phyloP scores from a whole-genome alignment of 2,888 invertebrate species.

The Nyleta sp. region DNA sequence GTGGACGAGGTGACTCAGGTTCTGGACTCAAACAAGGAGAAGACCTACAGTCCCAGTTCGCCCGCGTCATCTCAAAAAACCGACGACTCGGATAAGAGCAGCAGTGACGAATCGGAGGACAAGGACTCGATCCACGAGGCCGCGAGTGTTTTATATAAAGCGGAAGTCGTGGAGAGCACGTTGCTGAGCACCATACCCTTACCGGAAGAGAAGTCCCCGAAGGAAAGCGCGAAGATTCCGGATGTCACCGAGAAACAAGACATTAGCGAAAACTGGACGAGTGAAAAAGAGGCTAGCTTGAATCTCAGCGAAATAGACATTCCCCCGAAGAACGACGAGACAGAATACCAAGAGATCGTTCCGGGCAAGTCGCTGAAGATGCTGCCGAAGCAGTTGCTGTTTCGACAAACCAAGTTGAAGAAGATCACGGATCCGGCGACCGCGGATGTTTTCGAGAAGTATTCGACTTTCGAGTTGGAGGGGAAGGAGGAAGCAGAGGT shows the following conservation, averaged over 20 bases:
- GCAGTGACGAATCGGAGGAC: constrained; percentile 31
- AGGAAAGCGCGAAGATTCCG: not conserved
- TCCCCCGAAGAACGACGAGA: not conserved
- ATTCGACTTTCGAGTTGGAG: constrained; percentile 42
- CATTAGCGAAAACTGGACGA: not conserved
- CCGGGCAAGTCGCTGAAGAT: constrained; percentile 69
- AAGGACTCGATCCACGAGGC: constrained; percentile 12
- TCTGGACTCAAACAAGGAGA: constrained; percentile 63
- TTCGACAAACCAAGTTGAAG: constrained; percentile 67
- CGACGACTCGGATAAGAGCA: constrained; percentile 60
- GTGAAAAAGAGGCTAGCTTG: not conserved
- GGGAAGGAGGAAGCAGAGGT: constrained; percentile 21
- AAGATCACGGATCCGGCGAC: constrained; percentile 48
- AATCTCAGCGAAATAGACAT: not conserved
- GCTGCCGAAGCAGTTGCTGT: constrained; percentile 75
- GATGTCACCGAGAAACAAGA: constrained; percentile 7
- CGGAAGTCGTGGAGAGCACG: constrained; percentile 23
- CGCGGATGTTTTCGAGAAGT: constrained; percentile 55
- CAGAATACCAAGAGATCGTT: constrained; percentile 2
- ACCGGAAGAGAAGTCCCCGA: constrained; percentile 40
- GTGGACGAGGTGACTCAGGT: not conserved
- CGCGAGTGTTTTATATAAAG: constrained; percentile 21
- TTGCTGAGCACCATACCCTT: constrained; percentile 52
- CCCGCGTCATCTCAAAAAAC: constrained; percentile 76
- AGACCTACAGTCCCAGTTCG: constrained; percentile 77